Conservation (phyloP, 2,888 invertebrate genomes). For the Omphaloscelis lunosa region DNA sequence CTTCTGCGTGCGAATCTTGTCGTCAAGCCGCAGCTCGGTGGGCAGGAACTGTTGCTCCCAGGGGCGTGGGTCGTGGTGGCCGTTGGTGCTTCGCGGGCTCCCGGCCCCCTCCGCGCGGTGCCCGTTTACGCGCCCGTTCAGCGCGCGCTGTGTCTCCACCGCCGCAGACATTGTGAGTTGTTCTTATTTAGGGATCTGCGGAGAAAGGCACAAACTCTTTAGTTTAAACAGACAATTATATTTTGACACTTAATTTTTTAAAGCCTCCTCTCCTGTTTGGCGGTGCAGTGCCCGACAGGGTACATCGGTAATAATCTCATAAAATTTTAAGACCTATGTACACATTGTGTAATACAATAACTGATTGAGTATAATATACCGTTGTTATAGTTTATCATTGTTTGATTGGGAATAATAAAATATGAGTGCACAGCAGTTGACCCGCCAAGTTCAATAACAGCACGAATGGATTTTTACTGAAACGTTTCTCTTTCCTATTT, state of each 20-base stretch:
- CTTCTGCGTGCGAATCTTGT: slow-evolving; percentile 81
- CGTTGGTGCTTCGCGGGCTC: slow-evolving; percentile 55
- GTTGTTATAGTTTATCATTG: neutral
- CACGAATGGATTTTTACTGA: neutral
- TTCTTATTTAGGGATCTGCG: slow-evolving; percentile 37
- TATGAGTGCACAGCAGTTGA: neutral
- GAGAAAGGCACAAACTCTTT: slow-evolving; percentile 19
- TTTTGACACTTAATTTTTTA: neutral
- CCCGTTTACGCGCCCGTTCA: slow-evolving; percentile 55
- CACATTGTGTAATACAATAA: neutral
- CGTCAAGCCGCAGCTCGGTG: slow-evolving; percentile 79
- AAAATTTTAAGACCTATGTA: neutral
- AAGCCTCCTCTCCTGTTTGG: neutral
- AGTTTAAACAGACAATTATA: neutral
- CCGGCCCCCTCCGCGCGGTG: slow-evolving; percentile 64
- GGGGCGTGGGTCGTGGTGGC: slow-evolving; percentile 44
- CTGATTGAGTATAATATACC: neutral
- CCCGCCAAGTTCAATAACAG: slow-evolving; percentile 3
- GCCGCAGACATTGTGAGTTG: slow-evolving; percentile 75
- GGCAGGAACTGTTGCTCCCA: slow-evolving; percentile 86
- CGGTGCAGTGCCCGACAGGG: neutral
- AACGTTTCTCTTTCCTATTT: neutral
- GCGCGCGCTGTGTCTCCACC: slow-evolving; percentile 68
- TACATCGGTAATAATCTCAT: neutral
- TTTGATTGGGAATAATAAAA: neutral